Percentiles rank a stretch among this genome's conserved stretches.
phyloP scores from a whole-genome alignment of 2,888 invertebrate species.

The Tetanocera ferruginea region DNA sequence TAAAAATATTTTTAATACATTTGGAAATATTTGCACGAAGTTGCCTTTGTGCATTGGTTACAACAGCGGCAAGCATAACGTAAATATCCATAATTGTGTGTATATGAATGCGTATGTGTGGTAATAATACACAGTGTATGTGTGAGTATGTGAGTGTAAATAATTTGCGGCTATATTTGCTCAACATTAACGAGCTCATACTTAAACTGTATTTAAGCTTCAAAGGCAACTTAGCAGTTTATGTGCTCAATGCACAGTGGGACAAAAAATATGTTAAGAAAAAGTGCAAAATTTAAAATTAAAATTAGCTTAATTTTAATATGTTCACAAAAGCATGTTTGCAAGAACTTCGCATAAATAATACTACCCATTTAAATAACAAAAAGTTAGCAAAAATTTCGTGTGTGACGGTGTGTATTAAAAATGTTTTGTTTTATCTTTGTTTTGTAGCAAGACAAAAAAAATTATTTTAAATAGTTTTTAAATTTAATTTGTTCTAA shows the following conservation, averaged over 20 bases:
- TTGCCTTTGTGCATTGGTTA: neutral
- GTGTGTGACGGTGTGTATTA: too few species aligned
- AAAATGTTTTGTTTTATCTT: too few species aligned
- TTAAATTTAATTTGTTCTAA: too few species aligned
- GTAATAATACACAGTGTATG: neutral
- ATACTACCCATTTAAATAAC: too few species aligned
- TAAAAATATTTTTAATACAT: constrained; percentile 7
- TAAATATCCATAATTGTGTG: neutral
- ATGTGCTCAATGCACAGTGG: too few species aligned
- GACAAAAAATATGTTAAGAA: neutral
- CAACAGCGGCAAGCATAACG: neutral
- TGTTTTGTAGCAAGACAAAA: too few species aligned
- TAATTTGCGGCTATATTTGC: constrained; percentile 16
- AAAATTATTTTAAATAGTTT: too few species aligned
- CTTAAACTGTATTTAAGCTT: neutral
- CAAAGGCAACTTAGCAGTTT: too few species aligned
- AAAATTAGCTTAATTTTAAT: too few species aligned
- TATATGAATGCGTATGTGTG: neutral
- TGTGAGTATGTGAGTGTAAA: neutral
- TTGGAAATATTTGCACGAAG: constrained; percentile 9
- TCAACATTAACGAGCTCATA: neutral
- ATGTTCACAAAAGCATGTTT: too few species aligned
- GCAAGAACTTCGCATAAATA: too few species aligned
- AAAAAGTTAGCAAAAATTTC: too few species aligned
- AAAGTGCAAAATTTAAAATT: neutral